Percentiles rank a stretch among this genome's conserved stretches.
Evolutionary conservation across 2,113 vertebrate genomes (phyloP).

Genomic region (Sprattus sprattus): DNA sequence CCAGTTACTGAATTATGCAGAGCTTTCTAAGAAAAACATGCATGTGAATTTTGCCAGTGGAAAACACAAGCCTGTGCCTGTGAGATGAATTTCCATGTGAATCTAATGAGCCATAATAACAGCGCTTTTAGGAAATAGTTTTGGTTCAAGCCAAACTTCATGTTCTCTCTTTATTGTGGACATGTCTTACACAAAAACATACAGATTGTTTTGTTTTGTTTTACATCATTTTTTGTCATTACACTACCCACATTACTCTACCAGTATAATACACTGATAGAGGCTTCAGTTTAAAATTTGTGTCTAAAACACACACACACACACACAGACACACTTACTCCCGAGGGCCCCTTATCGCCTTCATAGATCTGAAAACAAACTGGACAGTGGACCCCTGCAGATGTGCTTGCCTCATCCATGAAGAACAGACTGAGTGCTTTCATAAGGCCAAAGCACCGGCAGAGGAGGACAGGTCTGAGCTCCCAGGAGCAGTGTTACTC

Average conservation of each 20-base stretch:
- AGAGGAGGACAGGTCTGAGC: neutral
- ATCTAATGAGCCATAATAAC: neutral
- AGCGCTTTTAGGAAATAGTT: slow-evolving; percentile 5
- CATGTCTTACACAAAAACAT: neutral
- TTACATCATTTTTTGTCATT: neutral
- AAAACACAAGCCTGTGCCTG: neutral
- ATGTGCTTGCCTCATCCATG: neutral
- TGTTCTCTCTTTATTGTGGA: neutral
- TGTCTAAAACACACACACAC: neutral
- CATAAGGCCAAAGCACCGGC: neutral
- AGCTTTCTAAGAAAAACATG: neutral
- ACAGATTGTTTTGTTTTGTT: neutral
- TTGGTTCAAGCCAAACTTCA: neutral
- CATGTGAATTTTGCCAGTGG: neutral
- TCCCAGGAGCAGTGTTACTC: neutral
- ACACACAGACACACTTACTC: neutral
- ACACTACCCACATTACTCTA: neutral
- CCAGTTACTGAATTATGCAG: neutral
- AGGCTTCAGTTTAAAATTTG: neutral
- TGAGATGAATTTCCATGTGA: neutral
- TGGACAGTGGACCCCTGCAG: neutral
- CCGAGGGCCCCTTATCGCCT: neutral
- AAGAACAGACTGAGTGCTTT: neutral
- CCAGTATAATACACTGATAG: neutral
- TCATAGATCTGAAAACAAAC: neutral